These are phyloP conservation scores for Oncopeltus fasciatus DNA, from an alignment of 1,140 invertebrate species.

Conservation along the genomic window DNA sequence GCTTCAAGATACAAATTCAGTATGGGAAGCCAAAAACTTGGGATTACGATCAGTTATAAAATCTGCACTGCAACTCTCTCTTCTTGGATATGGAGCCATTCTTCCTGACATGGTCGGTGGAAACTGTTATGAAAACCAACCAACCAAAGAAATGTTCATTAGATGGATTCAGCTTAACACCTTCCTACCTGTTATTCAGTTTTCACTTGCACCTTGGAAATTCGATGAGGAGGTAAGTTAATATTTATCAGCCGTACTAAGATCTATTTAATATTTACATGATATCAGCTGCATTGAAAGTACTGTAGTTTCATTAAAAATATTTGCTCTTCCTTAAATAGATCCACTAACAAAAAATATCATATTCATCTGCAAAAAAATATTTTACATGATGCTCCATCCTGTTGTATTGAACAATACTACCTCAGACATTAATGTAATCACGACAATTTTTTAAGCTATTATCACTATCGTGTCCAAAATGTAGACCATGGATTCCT, in stretches of 20 bases:
- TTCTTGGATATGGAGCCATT: slow-evolving; percentile 72
- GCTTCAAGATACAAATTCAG: slow-evolving; percentile 73
- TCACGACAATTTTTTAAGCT: too few species aligned
- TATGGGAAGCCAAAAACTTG: slow-evolving; percentile 57
- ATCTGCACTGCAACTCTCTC: slow-evolving; percentile 59
- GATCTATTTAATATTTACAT: background rate
- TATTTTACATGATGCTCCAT: too few species aligned
- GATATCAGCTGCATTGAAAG: background rate
- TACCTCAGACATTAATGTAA: too few species aligned
- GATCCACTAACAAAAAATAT: too few species aligned
- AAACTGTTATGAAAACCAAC: slow-evolving; percentile 52
- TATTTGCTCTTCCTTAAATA: too few species aligned
- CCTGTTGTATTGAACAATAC: too few species aligned
- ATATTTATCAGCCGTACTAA: slow-evolving; percentile 12
- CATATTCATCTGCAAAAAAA: too few species aligned
- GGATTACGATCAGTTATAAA: slow-evolving; percentile 66
- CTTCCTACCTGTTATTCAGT: slow-evolving; percentile 78
- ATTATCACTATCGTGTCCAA: too few species aligned
- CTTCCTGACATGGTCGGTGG: slow-evolving; percentile 88
- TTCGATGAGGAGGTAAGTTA: slow-evolving; percentile 47
- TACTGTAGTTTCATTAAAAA: background rate
- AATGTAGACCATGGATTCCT: too few species aligned
- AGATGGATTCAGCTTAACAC: slow-evolving; percentile 77
- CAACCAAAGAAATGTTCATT: slow-evolving; percentile 65
- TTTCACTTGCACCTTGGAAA: slow-evolving; percentile 76